These are phyloP conservation scores for Neoniphon sammara DNA, from an alignment of 2,797 vertebrate genomes.

Conservation along the genomic window DNA sequence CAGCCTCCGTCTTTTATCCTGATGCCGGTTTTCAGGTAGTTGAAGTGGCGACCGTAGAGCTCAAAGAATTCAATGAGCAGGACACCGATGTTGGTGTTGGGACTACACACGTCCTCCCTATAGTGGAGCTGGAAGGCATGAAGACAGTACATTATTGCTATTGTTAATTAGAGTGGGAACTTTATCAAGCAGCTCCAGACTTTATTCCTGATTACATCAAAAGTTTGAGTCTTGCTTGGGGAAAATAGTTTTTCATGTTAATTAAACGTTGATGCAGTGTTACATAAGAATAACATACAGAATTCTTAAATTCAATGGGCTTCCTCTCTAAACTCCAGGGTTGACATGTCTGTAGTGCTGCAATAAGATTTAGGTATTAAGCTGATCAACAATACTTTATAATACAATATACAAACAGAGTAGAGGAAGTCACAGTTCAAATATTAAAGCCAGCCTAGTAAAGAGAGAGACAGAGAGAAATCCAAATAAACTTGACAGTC, in stretches of 20 bases:
- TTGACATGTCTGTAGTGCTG: no score
- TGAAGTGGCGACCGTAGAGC: conserved; percentile 97
- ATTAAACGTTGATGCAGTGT: background rate
- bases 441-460: no score
- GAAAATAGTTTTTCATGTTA: background rate
- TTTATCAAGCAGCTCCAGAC: background rate
- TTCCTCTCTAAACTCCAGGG: no score
- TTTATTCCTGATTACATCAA: background rate
- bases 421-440: no score
- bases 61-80: conserved; percentile 99
- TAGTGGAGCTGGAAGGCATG: conserved; percentile 88
- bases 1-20: conserved; percentile 98
- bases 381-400: no score
- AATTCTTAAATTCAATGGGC: no score
- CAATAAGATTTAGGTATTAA: no score
- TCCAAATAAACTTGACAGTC: no score
- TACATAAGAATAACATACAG: no score
- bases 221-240: background rate
- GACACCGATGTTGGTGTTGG: conserved; percentile 95
- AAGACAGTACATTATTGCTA: background rate
- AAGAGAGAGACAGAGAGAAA: no score
- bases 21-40: conserved; percentile 99
- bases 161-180: background rate
- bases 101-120: conserved; percentile 92
- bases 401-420: no score